Base-by-base conservation (phyloP, 2,797 vertebrate species). In the Sebastes itinus region DNA sequence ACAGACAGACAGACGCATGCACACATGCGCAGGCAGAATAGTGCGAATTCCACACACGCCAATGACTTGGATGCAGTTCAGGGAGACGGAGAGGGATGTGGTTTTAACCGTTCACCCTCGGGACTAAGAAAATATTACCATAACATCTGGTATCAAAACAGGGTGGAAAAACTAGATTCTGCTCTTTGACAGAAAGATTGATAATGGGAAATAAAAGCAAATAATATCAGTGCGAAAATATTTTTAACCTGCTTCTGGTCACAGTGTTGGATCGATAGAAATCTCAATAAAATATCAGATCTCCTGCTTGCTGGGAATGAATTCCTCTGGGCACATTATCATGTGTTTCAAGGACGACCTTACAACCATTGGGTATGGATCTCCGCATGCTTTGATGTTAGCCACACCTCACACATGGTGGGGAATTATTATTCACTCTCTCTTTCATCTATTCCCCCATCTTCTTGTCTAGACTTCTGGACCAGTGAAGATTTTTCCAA, bases 61-160 rank as follows among this genome's bases (percentile, higher is more conserved):
- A 58, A 56, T 56, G 71, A 82, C 81, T 92, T 92, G 89, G 83
- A 90, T 73, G 67, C 55, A 62, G 75, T 84, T 88, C 82, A 84
- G 71, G 66, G 38, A 80, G 77, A 85, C 66, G 68, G 72, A 68
- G 75, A 85, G 49, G 38, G 63, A 87, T 90, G 81, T 71, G 80
- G 75, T 90, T 93, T 88, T 74, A 77, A 78, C 72, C 69, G 72
- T 84, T 81, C 65, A 66, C 75, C 80, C 77, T 68, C 20, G 73
- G 76, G 87, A 87, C 75, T 65, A 30, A 75, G 64, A 81, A 79
- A 85, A 83, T 90, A 93, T 90, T 88, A 80, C 69, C 82, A 89
- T 86, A 89, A 89, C 86, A 92, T 90, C 77, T 89, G 80, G 76
- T 67, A 87, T 85, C 30, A 89, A 88, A 92, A 88, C 72, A 66